Conservation (phyloP, 2,797 vertebrate species). For the Cuculus canorus region DNA sequence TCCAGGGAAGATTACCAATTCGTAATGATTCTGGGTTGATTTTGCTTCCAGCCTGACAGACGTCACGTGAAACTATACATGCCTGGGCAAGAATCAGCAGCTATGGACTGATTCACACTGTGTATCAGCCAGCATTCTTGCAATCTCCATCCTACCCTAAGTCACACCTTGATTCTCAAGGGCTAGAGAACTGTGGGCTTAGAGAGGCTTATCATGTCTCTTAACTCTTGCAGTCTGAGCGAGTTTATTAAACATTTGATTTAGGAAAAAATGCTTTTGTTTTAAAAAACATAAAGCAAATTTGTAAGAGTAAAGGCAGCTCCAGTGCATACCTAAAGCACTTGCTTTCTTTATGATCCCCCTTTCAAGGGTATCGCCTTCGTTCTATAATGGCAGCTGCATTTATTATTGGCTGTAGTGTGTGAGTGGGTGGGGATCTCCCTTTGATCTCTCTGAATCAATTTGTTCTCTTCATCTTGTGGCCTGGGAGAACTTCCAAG, state of each 20-base stretch:
- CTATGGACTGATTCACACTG: background rate
- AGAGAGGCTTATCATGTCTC: background rate
- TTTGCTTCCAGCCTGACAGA: background rate
- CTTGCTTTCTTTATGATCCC: background rate
- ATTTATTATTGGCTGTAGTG: background rate
- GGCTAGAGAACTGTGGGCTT: background rate
- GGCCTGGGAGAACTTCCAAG: background rate
- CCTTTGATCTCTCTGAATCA: background rate
- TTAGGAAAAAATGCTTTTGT: background rate
- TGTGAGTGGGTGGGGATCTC: background rate
- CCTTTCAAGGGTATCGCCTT: background rate
- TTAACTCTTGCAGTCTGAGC: background rate
- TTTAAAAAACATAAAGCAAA: background rate
- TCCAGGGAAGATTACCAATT: background rate
- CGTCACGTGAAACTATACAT: background rate
- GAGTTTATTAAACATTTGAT: background rate
- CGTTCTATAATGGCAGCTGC: background rate
- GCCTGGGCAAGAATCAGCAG: background rate
- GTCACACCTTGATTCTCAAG: background rate
- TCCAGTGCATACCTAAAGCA: background rate
- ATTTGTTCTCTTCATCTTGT: background rate
- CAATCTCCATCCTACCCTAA: background rate
- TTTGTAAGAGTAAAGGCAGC: background rate
- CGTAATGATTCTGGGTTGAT: background rate
- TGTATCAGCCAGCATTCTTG: background rate